Evolutionary conservation across 2,113 vertebrate genomes (phyloP).

Genomic region (Clarias macrocephalus): DNA sequence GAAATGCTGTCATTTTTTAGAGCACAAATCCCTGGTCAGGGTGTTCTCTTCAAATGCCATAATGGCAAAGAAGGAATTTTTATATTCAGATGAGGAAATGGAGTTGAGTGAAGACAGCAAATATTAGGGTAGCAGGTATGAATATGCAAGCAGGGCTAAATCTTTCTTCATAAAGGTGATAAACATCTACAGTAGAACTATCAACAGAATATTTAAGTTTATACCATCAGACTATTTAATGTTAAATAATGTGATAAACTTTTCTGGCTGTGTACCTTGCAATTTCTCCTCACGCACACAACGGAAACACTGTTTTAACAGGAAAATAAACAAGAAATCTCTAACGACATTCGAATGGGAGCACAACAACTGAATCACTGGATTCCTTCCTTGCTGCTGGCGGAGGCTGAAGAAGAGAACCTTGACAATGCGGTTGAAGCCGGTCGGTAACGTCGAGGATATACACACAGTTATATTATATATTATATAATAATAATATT

Average conservation of each 20-base stretch:
- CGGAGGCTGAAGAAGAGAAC: no score
- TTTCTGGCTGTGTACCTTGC: no score
- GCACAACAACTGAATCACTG: no score
- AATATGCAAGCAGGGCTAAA: neutral
- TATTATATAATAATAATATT: no score
- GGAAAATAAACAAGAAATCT: no score
- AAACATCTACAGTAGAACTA: neutral
- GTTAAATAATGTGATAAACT: neutral
- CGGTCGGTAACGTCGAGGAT: no score
- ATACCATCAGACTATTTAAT: neutral
- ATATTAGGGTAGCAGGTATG: neutral
- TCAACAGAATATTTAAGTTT: neutral
- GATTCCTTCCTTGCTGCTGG: no score
- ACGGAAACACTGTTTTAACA: no score
- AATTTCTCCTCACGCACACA: no score
- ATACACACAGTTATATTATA: no score
- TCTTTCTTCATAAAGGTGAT: neutral
- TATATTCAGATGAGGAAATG: neutral
- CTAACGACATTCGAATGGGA: no score
- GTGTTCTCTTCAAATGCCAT: neutral
- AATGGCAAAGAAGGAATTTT: neutral
- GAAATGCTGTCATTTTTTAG: neutral
- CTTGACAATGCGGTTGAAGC: no score
- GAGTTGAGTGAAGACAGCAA: neutral
- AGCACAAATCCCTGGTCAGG: neutral